These are phyloP conservation scores for Balanococcus diminutus DNA, from an alignment of 2,888 invertebrate species.

Conservation along the genomic window DNA sequence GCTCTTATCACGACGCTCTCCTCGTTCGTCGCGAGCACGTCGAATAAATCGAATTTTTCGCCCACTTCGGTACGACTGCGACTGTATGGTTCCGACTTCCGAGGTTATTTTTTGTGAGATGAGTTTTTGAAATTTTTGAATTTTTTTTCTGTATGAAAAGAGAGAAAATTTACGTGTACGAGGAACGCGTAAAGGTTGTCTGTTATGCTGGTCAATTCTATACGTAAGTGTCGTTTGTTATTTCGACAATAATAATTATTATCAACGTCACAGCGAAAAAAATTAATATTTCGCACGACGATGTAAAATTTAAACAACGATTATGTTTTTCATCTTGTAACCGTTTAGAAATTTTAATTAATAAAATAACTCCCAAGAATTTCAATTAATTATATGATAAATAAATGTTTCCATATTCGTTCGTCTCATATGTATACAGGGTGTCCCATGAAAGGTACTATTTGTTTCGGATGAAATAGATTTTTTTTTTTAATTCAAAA, in stretches of 20 bases:
- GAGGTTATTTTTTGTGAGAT: too few relatives aligned
- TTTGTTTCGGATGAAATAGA: too few relatives aligned
- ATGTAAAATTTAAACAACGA: background rate
- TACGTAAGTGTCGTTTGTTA: background rate
- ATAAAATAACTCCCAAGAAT: conserved; percentile 20
- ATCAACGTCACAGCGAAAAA: background rate
- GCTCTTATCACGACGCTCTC: background rate
- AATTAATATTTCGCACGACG: conserved; percentile 33
- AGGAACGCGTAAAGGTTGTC: background rate
- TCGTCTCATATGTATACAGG: too few relatives aligned
- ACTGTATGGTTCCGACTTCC: too few relatives aligned
- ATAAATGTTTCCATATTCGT: conserved; percentile 6
- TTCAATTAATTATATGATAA: conserved; percentile 26
- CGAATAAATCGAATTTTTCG: conserved; percentile 21
- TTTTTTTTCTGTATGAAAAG: background rate
- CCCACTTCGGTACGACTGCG: background rate
- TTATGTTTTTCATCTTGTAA: conserved; percentile 1
- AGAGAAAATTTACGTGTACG: background rate
- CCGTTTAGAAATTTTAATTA: conserved; percentile 25
- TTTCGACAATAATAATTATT: background rate
- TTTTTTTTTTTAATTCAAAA: too few relatives aligned
- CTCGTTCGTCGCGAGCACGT: background rate
- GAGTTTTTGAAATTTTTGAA: background rate
- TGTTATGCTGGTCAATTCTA: background rate
- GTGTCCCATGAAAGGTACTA: too few relatives aligned